phyloP scores from a whole-genome alignment of 2,888 invertebrate genomes.

The Nasonovia ribisnigri region DNA sequence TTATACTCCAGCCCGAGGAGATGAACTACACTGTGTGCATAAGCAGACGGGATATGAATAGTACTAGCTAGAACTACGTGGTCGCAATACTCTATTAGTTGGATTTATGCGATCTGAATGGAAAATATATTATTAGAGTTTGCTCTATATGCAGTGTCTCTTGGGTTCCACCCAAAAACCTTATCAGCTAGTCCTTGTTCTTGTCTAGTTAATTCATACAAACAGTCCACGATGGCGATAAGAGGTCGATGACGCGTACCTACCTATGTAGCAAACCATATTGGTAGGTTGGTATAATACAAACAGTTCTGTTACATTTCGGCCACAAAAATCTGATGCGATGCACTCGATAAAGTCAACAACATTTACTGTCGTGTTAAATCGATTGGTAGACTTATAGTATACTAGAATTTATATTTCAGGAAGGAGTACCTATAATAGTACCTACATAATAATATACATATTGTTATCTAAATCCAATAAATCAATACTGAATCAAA shows the following conservation, averaged over 20 bases:
- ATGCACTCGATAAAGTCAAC: background rate
- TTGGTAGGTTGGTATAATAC: background rate
- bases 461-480: background rate
- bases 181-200: constrained; percentile 11
- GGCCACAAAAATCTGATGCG: background rate
- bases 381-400: background rate
- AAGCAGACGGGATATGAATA: constrained; percentile 53
- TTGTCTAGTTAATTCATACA: constrained; percentile 18
- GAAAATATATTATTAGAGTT: constrained; percentile 49
- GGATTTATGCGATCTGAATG: constrained; percentile 50
- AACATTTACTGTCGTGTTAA: background rate
- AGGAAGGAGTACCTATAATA: background rate
- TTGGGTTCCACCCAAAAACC: constrained; percentile 34
- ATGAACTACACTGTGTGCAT: constrained; percentile 21
- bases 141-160: constrained; percentile 35
- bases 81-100: constrained; percentile 61
- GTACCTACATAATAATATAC: too few relatives aligned
- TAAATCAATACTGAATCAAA: background rate
- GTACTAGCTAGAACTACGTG: constrained; percentile 53
- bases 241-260: background rate
- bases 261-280: background rate
- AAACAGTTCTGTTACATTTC: background rate
- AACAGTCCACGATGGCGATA: background rate
- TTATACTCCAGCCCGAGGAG: constrained; percentile 9
- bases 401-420: background rate